These are phyloP conservation scores for Solenopsis invicta DNA, from an alignment of 1,140 invertebrate species.

Conservation along the genomic window DNA sequence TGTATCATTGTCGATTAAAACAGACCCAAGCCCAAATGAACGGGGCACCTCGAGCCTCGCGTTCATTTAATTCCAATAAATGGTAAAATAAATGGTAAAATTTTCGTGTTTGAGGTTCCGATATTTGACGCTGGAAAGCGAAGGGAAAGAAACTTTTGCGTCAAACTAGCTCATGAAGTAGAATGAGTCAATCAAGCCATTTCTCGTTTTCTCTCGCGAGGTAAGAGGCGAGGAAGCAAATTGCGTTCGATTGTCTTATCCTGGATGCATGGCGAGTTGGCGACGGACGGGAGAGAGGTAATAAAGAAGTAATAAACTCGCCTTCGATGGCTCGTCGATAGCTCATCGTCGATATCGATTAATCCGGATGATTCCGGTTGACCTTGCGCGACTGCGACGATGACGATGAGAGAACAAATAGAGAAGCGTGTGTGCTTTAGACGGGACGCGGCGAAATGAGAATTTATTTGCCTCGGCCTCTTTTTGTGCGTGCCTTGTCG, in stretches of 20 bases:
- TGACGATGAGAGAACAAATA: slow-evolving; percentile 6
- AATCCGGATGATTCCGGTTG: slow-evolving; percentile 33
- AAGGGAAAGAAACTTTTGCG: neutral
- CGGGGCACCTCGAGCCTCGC: no score
- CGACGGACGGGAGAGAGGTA: neutral
- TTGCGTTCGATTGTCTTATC: slow-evolving; percentile 6
- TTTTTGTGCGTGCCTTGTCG: neutral
- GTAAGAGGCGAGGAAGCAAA: slow-evolving; percentile 3
- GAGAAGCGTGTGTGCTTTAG: neutral
- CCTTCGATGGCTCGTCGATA: slow-evolving; percentile 4
- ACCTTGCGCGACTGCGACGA: slow-evolving; percentile 7
- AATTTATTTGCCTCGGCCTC: slow-evolving; percentile 15
- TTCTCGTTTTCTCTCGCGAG: neutral
- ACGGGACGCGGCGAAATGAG: neutral
- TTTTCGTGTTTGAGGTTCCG: neutral
- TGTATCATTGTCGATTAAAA: neutral
- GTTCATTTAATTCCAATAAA: no score
- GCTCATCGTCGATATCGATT: slow-evolving; percentile 53
- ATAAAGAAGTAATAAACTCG: slow-evolving; percentile 59
- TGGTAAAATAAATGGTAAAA: no score
- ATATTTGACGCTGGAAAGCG: neutral
- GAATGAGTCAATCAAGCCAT: neutral
- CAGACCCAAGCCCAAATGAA: neutral
- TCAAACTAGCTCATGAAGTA: neutral
- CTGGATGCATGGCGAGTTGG: slow-evolving; percentile 13